These are phyloP conservation scores for Megalonaias nervosa DNA, from an alignment of 1,140 invertebrate genomes.

Conservation along the genomic window DNA sequence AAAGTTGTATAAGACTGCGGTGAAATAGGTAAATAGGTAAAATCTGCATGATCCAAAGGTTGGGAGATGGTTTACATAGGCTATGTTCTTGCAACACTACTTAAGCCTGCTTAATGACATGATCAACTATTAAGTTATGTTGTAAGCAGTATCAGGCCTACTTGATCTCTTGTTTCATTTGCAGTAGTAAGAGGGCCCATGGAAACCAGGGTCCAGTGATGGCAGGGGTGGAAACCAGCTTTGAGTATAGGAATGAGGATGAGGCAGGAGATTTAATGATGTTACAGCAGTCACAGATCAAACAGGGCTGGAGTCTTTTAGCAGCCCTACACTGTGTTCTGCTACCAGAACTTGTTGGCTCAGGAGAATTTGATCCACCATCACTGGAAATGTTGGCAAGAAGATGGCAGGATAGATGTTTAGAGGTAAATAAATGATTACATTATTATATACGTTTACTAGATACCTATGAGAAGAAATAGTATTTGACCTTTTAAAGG, in stretches of 20 bases:
- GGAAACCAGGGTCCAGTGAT: conserved; percentile 30
- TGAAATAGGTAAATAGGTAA: too few relatives aligned
- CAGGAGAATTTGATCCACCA: conserved; percentile 89
- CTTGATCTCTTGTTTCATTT: background rate
- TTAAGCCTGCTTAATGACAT: too few relatives aligned
- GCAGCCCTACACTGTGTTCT: conserved; percentile 97
- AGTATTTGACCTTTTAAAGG: too few relatives aligned
- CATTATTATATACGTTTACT: too few relatives aligned
- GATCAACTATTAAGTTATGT: too few relatives aligned
- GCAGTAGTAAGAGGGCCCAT: conserved; percentile 5
- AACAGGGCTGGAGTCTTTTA: conserved; percentile 89
- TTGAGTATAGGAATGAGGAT: conserved; percentile 43
- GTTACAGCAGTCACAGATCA: conserved; percentile 58
- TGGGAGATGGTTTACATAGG: too few relatives aligned
- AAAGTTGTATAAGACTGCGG: too few relatives aligned
- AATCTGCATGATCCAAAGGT: too few relatives aligned
- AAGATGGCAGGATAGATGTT: conserved; percentile 98
- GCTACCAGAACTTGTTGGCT: conserved; percentile 86
- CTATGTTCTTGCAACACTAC: too few relatives aligned
- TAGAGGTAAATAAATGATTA: conserved; percentile 80
- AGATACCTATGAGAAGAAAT: too few relatives aligned
- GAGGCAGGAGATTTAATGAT: conserved; percentile 39
- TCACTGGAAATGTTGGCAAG: conserved; percentile 97
- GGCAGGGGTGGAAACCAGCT: conserved; percentile 27
- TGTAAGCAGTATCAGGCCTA: too few relatives aligned